Evolutionary conservation across 2,113 vertebrate species (phyloP).

Genomic region (Pardalotus punctatus): DNA sequence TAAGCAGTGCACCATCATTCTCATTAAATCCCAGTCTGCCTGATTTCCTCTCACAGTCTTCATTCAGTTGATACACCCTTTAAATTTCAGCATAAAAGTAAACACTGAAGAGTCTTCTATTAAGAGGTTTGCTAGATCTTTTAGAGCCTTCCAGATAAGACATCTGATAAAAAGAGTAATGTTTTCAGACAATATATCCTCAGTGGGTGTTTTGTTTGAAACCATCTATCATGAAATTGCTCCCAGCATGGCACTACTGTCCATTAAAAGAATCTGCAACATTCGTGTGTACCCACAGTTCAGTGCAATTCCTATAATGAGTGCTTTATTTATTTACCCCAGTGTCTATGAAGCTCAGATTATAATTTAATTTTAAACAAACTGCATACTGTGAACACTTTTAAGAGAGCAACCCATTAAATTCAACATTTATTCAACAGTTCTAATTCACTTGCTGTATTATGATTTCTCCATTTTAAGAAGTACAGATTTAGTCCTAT

Average conservation of each 20-base stretch:
- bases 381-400: neutral
- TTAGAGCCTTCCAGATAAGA: neutral
- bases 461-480: neutral
- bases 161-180: neutral
- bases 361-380: constrained; percentile 10
- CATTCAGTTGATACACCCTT: neutral
- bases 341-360: neutral
- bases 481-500: neutral
- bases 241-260: neutral
- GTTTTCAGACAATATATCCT: neutral
- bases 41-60: neutral
- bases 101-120: neutral
- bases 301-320: neutral
- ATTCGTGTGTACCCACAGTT: neutral
- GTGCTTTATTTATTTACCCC: neutral
- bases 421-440: neutral
- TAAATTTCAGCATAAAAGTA: neutral
- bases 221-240: neutral
- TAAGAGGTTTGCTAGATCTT: neutral
- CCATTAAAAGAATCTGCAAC: neutral
- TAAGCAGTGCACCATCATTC: neutral
- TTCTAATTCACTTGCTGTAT: neutral
- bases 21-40: neutral
- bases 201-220: neutral
- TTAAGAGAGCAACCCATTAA: neutral